Conservation (phyloP, 1,140 invertebrate species). For the Globodera ellingtonae region DNA sequence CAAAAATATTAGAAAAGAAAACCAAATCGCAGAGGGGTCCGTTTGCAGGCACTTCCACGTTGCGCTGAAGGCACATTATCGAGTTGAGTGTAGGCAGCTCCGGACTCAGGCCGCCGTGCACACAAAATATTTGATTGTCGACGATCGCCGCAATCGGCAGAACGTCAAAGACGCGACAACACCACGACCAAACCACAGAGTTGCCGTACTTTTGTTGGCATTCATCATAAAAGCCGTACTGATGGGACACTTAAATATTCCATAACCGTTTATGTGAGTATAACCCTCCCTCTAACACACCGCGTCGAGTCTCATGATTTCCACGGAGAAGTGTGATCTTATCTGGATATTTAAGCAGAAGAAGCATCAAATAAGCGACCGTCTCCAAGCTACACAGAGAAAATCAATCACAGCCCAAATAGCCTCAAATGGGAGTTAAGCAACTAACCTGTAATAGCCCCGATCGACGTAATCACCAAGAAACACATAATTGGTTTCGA, state of each 20-base stretch:
- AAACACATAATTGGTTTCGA: slow-evolving; percentile 54
- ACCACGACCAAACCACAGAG: slow-evolving; percentile 62
- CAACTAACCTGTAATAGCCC: slow-evolving; percentile 81
- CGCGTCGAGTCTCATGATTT: slow-evolving; percentile 91
- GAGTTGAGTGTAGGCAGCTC: slow-evolving; percentile 55
- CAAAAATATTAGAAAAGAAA: not conserved
- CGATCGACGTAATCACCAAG: slow-evolving; percentile 87
- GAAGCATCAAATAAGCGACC: slow-evolving; percentile 88
- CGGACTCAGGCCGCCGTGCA: slow-evolving; percentile 63
- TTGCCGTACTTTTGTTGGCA: slow-evolving; percentile 64
- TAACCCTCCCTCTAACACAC: not conserved
- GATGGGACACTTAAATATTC: slow-evolving; percentile 76
- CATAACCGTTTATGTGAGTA: too few relatives aligned
- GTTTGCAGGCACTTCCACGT: slow-evolving; percentile 57
- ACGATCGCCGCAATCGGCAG: slow-evolving; percentile 61
- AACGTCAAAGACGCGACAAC: slow-evolving; percentile 61
- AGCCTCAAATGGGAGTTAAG: not conserved
- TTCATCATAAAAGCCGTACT: slow-evolving; percentile 67
- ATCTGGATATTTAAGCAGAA: slow-evolving; percentile 98
- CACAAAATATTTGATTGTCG: slow-evolving; percentile 60
- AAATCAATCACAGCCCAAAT: not conserved
- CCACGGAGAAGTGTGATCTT: slow-evolving; percentile 93
- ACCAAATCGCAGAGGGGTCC: slow-evolving; percentile 69
- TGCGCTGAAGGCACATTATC: slow-evolving; percentile 51
- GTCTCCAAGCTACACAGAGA: slow-evolving; percentile 80